These are phyloP conservation scores for Merluccius polli DNA, from an alignment of 2,797 vertebrate species.

Conservation along the genomic window DNA sequence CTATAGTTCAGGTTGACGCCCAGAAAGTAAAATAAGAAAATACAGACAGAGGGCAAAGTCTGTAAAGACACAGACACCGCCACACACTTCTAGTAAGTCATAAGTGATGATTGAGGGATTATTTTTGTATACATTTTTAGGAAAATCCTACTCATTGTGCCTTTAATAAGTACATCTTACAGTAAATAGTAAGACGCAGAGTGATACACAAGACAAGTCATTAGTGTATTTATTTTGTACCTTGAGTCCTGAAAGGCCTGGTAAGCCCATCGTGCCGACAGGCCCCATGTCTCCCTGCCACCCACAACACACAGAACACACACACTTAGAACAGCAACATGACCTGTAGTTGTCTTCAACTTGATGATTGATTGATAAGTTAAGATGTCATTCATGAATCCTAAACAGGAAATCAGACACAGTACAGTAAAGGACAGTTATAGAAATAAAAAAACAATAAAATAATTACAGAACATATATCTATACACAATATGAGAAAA, in stretches of 20 bases:
- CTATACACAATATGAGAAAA: too few relatives aligned
- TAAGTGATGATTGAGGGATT: too few relatives aligned
- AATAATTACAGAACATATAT: not conserved
- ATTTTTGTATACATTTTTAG: too few relatives aligned
- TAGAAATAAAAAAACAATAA: not conserved
- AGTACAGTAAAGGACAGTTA: not conserved
- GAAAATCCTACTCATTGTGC: too few relatives aligned
- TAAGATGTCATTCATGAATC: not conserved
- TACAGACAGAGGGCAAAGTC: too few relatives aligned
- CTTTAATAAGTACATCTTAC: too few relatives aligned
- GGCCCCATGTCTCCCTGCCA: conserved; percentile 88
- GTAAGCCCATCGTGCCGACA: conserved; percentile 79
- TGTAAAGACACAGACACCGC: too few relatives aligned
- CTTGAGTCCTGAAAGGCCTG: conserved; percentile 89
- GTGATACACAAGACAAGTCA: not conserved
- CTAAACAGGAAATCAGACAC: not conserved
- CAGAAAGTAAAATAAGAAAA: too few relatives aligned
- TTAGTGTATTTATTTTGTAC: conserved; percentile 57
- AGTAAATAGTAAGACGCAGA: too few relatives aligned
- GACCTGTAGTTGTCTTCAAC: not conserved
- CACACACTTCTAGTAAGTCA: too few relatives aligned
- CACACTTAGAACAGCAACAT: too few relatives aligned
- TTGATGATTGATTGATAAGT: not conserved
- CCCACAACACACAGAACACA: conserved; percentile 37
- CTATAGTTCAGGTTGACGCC: too few relatives aligned